Percentiles rank a stretch among this genome's conserved stretches.
phyloP scores from a whole-genome alignment of 2,113 vertebrate genomes.

The Aegypius monachus region DNA sequence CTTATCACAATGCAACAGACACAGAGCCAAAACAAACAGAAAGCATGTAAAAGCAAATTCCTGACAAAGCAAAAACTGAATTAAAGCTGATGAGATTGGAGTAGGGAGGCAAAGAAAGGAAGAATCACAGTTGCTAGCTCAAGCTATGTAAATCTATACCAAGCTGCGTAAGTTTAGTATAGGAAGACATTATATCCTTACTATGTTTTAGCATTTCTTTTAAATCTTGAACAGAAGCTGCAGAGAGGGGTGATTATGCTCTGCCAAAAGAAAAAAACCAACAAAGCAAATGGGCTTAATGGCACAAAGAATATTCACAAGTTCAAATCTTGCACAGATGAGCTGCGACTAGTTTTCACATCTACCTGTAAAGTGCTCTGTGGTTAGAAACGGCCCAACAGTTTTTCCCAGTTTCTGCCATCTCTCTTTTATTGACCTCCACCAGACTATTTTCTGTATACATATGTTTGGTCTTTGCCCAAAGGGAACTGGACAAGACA shows the following conservation, averaged over 20 bases:
- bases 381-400: not conserved
- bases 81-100: not conserved
- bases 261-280: not conserved
- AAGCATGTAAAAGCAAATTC: constrained; percentile 17
- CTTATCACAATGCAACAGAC: constrained; percentile 25
- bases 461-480: not conserved
- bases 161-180: not conserved
- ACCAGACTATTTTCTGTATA: not conserved
- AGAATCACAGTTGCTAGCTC: not conserved
- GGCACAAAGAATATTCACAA: not conserved
- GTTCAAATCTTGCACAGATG: not conserved
- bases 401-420: not conserved
- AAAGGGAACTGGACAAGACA: not conserved
- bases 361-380: not conserved
- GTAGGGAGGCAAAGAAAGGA: not conserved
- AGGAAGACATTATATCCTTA: not conserved
- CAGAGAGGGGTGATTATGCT: not conserved
- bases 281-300: not conserved
- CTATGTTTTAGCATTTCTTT: not conserved
- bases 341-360: not conserved
- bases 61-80: constrained; percentile 45
- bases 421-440: not conserved
- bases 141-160: not conserved
- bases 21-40: constrained; percentile 20
- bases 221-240: not conserved